These are phyloP conservation scores for Catamblyrhynchus diadema DNA, from an alignment of 2,797 vertebrate species.

Conservation along the genomic window DNA sequence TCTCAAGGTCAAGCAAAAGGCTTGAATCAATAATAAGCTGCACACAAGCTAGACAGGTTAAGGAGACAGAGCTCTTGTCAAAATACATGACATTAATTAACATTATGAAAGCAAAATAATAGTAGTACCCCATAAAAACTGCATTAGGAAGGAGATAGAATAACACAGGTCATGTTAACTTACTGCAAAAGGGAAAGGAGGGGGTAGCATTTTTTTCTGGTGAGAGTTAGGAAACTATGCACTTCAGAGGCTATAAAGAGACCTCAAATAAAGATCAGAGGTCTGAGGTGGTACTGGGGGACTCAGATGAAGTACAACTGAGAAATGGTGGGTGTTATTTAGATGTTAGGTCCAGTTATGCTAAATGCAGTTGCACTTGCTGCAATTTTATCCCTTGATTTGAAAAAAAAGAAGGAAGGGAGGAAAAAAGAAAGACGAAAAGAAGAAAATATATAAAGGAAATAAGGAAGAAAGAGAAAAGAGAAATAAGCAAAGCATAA, in stretches of 20 bases:
- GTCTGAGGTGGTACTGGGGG: neutral
- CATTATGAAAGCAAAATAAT: neutral
- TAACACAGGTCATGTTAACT: neutral
- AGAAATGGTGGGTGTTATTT: neutral
- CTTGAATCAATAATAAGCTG: neutral
- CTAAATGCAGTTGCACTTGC: neutral
- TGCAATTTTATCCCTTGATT: neutral
- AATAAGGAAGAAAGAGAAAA: neutral
- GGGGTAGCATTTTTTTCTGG: neutral
- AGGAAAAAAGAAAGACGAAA: neutral
- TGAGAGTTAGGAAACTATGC: neutral
- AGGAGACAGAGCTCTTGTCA: neutral
- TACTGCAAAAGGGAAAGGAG: neutral
- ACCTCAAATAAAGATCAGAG: neutral
- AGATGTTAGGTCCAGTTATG: neutral
- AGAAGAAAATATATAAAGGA: neutral
- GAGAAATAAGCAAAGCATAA: neutral
- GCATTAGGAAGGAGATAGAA: neutral
- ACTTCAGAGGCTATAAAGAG: neutral
- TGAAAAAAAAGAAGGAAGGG: neutral
- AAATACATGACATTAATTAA: slow-evolving; percentile 1
- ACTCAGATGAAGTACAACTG: neutral
- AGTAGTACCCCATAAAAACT: slow-evolving; percentile 19
- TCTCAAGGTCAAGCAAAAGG: neutral
- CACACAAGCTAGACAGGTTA: neutral